Evolutionary conservation across 2,888 invertebrate species (phyloP), one percentile per base, ranked within the genome.

Genomic region (Idaea biselata): DNA sequence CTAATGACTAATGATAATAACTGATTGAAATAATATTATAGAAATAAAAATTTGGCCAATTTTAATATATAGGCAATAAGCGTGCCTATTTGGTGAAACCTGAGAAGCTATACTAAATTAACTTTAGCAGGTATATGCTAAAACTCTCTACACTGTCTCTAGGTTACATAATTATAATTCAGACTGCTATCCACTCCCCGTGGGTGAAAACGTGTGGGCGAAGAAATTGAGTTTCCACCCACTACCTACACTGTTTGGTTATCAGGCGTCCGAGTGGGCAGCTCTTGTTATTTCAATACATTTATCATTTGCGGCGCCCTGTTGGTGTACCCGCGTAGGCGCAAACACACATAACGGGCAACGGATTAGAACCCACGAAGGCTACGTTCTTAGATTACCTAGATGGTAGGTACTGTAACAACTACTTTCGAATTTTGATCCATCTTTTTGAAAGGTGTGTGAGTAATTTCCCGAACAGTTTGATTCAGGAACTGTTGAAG

Each of bases 161-260:
- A 14, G 44, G 25, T 25, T 25, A 25, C 25, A 25, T 25, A 44
- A 44, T 44, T 44, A 44, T 44, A 44, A 79, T 80, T 80, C 62
- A 78, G 79, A 80, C 73, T 68, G 75, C 71, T 74, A 70, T 71
- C 70, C 69, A 73, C 64, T 17, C 18, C 18, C 69, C 58, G 80
- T 82, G 76, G 82, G 80, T 78, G 78, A 69, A 65, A 68, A 65
- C 63, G 68, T 68, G 84, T 85, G 75, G 85, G 84, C 73, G 74
- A 18, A 73, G 68, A 77, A 75, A 77, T 77, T 75, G 73, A 73
- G 71, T 74, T 71, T 65, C 66, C 79, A 75, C 82, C 81, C 80
- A 83, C 85, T 64, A 31, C 55, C 55, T 58, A 18, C 44, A 14
- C 11, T 33, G 14, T 5, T 11, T 11, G 8, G 44, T 8, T 33